Evolutionary conservation across 2,888 invertebrate species (phyloP), one percentile per base, ranked within the genome.

Genomic region (Megalurothrips usitatus): DNA sequence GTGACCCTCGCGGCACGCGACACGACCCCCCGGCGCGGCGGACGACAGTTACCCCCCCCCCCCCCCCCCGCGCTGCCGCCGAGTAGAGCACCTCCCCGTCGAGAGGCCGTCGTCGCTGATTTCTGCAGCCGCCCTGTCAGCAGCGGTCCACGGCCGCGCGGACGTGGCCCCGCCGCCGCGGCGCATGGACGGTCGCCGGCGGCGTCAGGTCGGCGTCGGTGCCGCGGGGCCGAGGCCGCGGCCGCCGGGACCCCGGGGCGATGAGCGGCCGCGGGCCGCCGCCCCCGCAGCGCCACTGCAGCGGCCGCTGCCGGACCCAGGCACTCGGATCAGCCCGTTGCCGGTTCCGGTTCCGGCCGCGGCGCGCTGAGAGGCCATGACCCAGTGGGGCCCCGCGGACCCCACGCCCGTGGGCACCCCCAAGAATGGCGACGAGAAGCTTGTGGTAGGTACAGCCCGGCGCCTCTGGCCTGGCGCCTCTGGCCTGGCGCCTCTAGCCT

Each of bases 371-470:
- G 34, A 43, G 58, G 26, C 68, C 68, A 75, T 75, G 68, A 75
- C 68, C 12, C 68, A 75, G 68, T 75, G 68, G 68, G 68, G 68
- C 23, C 68, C n/a, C 68, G 68, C 26, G 23, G 68, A 75, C 68
- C 68, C 68, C 68, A 75, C 68, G 68, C 68, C 68, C 68, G 68
- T 75, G 23, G 68, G 12, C 68, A 75, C 68, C 68, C 68, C 85
- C 9, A 87, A 85, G 84, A 85, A 85, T 81, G 86, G 86, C 0
- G 88, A 88, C 84, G 88, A 88, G 82, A 84, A 87, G 79, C 84
- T 88, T 47, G 88, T 88, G 88, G 49, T 28, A 19, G 14, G 48
- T 12, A 75, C 34, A 19, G 78, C 49, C 34, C 52, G 78, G 80
- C 28, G 75, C 34, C 47, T 78, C 19, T 43, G 47, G 52, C 43